A percentile compares a stretch with the other conserved stretches of the same genome.
phyloP scores from a whole-genome alignment of 2,113 vertebrate genomes.

The Eulemur rufifrons region DNA sequence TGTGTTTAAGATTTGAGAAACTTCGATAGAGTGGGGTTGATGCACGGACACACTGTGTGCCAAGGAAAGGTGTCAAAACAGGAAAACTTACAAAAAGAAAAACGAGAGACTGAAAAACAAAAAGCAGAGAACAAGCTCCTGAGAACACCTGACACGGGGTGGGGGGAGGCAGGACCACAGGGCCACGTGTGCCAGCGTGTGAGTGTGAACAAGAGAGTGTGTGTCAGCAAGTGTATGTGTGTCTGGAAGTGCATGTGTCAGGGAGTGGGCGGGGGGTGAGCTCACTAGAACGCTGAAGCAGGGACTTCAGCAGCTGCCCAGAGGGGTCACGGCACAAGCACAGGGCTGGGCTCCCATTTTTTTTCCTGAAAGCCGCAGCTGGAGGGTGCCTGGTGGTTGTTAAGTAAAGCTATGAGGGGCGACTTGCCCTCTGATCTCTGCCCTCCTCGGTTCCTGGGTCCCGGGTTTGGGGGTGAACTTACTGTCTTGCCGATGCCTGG shows the following conservation, averaged over 20 bases:
- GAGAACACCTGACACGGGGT: neutral
- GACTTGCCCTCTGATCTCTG: rapidly evolving
- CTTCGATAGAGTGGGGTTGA: conserved; percentile 46
- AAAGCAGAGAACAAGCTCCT: neutral
- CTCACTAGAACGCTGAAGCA: neutral
- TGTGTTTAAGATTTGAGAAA: conserved; percentile 72
- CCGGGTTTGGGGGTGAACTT: neutral
- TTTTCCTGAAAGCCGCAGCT: neutral
- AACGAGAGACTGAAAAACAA: neutral
- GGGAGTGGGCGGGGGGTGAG: neutral
- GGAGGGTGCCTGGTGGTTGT: neutral
- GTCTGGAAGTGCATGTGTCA: neutral
- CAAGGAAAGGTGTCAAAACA: neutral
- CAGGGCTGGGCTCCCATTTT: neutral
- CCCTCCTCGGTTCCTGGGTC: too few relatives aligned
- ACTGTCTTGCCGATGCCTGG: neutral
- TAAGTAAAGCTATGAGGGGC: neutral
- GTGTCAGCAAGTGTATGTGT: neutral
- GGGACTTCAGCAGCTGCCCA: neutral
- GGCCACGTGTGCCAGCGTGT: neutral
- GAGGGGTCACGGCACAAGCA: neutral
- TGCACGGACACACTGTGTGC: neutral
- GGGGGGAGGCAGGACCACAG: neutral
- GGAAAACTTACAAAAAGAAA: neutral
- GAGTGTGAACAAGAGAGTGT: neutral